phyloP scores from a whole-genome alignment of 2,888 invertebrate genomes.

The Crematogaster levior region DNA sequence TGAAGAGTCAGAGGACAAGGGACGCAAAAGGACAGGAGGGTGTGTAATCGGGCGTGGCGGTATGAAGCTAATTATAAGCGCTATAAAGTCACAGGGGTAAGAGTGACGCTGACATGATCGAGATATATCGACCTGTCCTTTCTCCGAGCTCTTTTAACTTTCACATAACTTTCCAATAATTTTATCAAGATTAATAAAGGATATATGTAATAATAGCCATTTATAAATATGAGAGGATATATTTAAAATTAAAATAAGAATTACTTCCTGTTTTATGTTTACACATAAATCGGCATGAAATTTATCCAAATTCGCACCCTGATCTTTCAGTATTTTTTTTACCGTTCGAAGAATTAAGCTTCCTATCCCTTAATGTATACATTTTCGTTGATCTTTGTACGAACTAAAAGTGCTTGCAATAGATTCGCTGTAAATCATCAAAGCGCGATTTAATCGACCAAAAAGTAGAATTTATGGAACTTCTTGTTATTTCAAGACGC shows the following conservation, averaged over 20 bases:
- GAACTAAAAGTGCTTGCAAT: not conserved
- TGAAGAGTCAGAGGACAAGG: conserved; percentile 22
- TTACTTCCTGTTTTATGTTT: not conserved
- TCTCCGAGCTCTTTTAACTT: not conserved
- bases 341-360: not conserved
- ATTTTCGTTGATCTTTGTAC: not conserved
- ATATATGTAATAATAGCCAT: conserved; percentile 35
- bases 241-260: conserved; percentile 18
- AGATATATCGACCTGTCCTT: conserved; percentile 9
- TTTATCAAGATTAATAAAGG: conserved; percentile 42
- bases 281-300: not conserved
- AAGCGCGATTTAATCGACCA: not conserved
- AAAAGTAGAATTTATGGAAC: not conserved
- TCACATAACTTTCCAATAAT: conserved; percentile 4
- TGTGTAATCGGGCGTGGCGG: conserved; percentile 79
- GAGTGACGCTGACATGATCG: conserved; percentile 32
- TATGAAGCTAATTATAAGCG: conserved; percentile 76
- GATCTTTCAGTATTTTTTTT: not conserved
- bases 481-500: not conserved
- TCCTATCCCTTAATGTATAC: not conserved
- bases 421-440: not conserved
- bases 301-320: not conserved
- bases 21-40: conserved; percentile 60
- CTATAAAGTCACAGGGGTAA: conserved; percentile 63
- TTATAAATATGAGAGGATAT: conserved; percentile 32